Evolutionary conservation across 2,888 invertebrate species (phyloP), one percentile per base, ranked within the genome.

Genomic region (Tetropium fuscum): DNA sequence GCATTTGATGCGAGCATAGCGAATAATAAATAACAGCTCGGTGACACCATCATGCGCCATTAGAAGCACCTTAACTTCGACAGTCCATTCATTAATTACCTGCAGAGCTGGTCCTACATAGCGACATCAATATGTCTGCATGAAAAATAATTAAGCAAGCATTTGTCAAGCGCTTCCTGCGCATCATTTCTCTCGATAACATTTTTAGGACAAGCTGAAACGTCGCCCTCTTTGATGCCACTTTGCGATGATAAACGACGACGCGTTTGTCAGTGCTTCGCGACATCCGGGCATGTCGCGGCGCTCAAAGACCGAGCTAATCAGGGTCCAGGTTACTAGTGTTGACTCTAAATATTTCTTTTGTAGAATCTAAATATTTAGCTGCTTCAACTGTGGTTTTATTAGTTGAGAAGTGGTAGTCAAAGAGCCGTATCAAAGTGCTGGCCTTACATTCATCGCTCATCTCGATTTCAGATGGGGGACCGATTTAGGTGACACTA

Each of bases 161-260:
- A 81, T 81, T 81, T 80, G 81, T 81, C 80, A 80, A 72, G 66
- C 76, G 74, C 68, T 81, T 81, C 81, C 81, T 80, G 80, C 73
- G 72, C 59, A 71, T 73, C 77, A 70, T 75, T 73, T 77, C 76
- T 75, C 75, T 74, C 78, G 79, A 79, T 80, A 78, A 79, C 79
- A 80, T 80, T 80, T 80, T 79, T 78, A 79, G 77, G 77, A 78
- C 75, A 74, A 74, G 76, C 71, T 70, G 72, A 73, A 74, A 72
- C 72, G 74, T 72, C 72, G 76, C 71, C 77, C 73, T 70, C 80
- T 80, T 80, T 80, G 79, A 79, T 77, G 79, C 79, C 77, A 74
- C 76, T 73, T 77, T 71, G 68, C 72, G 79, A 80, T 80, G 80
- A 80, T 80, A 75, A 79, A 80, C 78, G 71, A 71, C 60, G 70